Percentiles rank a stretch among this genome's conserved stretches.
phyloP scores from a whole-genome alignment of 1,140 invertebrate species.

The Calliopsis andreniformis region DNA sequence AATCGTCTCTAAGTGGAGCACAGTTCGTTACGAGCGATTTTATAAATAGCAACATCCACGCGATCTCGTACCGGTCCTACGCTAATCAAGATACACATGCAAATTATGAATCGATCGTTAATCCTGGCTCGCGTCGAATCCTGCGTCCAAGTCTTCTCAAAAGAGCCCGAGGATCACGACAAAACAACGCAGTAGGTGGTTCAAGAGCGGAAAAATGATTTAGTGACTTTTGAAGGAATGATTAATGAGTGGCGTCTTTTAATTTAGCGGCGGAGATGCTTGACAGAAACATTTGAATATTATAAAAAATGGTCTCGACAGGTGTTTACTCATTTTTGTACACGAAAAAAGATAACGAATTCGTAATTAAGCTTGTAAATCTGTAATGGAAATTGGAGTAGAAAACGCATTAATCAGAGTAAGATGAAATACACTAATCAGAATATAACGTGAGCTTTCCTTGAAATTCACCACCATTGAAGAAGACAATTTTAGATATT shows the following conservation, averaged over 20 bases:
- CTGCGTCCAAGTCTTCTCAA: constrained; percentile 3
- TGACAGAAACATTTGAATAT: not conserved
- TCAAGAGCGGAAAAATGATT: constrained; percentile 17
- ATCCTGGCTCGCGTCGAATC: constrained; percentile 8
- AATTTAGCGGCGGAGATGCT: not conserved
- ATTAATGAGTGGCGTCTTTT: constrained; percentile 34
- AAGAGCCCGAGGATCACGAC: constrained; percentile 24
- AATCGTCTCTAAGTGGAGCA: constrained; percentile 29
- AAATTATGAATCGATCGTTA: constrained; percentile 59
- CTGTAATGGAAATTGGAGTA: no score
- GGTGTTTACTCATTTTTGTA: no score
- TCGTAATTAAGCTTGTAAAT: no score
- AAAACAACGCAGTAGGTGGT: not conserved
- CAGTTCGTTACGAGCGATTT: constrained; percentile 41
- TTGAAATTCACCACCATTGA: no score
- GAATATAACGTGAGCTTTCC: no score
- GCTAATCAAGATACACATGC: constrained; percentile 36
- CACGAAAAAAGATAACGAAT: no score
- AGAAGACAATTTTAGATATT: no score
- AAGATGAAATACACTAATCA: no score
- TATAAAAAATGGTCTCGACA: no score
- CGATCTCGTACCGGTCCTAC: constrained; percentile 40
- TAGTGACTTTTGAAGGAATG: constrained; percentile 30
- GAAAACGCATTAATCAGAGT: no score
- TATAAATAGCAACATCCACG: constrained; percentile 54